Conservation (phyloP, 2,888 invertebrate genomes). For the Spisula subtruncata region DNA sequence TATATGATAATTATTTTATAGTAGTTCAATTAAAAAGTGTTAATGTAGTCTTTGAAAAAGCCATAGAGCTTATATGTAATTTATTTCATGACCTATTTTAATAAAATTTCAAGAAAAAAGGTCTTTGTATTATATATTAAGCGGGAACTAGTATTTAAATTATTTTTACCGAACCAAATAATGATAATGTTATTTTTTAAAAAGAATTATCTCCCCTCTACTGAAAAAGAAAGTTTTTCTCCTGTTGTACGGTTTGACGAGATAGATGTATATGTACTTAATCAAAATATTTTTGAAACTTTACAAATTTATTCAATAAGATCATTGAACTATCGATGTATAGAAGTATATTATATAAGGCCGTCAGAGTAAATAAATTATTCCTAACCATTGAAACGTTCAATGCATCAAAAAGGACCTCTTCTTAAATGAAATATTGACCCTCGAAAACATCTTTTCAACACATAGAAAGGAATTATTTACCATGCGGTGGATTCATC, state of each 20-base stretch:
- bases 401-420: background rate
- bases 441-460: constrained; percentile 7
- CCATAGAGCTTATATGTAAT: too few species aligned
- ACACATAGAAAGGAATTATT: background rate
- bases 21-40: too few species aligned
- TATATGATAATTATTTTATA: too few species aligned
- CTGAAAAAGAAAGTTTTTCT: background rate
- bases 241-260: background rate
- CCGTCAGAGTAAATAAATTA: background rate
- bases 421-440: background rate
- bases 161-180: too few species aligned
- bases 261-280: background rate
- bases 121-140: too few species aligned
- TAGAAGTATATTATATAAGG: background rate
- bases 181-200: background rate
- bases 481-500: background rate
- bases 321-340: background rate
- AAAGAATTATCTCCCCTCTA: background rate
- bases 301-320: background rate
- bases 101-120: too few species aligned
- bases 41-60: too few species aligned
- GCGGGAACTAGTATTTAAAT: too few species aligned
- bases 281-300: background rate
- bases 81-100: too few species aligned
- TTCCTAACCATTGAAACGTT: background rate